Percentiles rank a stretch among this genome's conserved stretches.
These are phyloP conservation scores for Halocynthia roretzi DNA, from an alignment of 23 tunicate genomes.

Conservation along the genomic window DNA sequence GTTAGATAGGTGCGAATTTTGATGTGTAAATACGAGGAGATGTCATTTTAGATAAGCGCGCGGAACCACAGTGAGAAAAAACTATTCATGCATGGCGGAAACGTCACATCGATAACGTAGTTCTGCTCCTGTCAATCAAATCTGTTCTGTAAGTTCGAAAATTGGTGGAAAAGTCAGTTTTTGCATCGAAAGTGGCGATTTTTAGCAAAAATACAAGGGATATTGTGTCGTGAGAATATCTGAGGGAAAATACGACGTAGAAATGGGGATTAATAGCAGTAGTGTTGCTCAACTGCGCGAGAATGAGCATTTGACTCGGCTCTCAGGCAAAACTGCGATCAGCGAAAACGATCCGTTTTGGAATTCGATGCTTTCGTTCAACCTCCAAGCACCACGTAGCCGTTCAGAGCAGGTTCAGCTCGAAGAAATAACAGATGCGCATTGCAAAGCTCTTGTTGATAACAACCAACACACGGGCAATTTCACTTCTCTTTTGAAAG, in stretches of 20 bases:
- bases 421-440: slow-evolving; percentile 56
- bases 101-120: too few species aligned
- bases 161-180: too few species aligned
- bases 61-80: not conserved
- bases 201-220: not conserved
- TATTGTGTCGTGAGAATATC: not conserved
- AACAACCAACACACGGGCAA: slow-evolving; percentile 76
- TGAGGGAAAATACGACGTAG: not conserved
- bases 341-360: slow-evolving; percentile 95
- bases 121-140: too few species aligned
- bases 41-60: too few species aligned
- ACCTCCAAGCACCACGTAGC: slow-evolving; percentile 7
- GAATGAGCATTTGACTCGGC: slow-evolving; percentile 48
- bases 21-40: too few species aligned
- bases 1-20: too few species aligned
- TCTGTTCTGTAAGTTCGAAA: too few species aligned
- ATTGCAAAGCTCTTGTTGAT: slow-evolving; percentile 72
- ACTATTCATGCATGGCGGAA: too few species aligned
- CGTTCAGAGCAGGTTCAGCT: slow-evolving; percentile 16
- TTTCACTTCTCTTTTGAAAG: slow-evolving; percentile 63
- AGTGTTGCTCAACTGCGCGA: slow-evolving; percentile 33
- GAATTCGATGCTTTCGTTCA: slow-evolving; percentile 84
- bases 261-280: slow-evolving; percentile 74
- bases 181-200: too few species aligned
- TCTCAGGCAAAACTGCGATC: slow-evolving; percentile 48